Evolutionary conservation across 2,888 invertebrate species (phyloP).

Genomic region (Lasioglossum oenotherae): DNA sequence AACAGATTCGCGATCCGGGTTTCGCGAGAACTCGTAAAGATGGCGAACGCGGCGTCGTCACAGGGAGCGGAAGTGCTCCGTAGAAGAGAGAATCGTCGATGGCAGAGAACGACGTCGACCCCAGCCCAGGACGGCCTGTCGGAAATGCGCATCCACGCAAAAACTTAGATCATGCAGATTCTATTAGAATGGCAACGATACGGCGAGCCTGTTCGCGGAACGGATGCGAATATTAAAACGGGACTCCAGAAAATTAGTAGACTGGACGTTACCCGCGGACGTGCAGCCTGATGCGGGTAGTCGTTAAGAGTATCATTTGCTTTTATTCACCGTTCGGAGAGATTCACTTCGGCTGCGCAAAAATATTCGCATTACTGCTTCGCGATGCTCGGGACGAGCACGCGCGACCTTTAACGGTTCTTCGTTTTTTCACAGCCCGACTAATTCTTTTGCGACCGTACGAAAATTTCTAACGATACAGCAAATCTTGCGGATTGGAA

Average conservation of each 20-base stretch:
- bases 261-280: conserved; percentile 39
- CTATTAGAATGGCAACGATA: conserved; percentile 47
- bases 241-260: conserved; percentile 37
- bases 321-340: neutral
- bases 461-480: neutral
- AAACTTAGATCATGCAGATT: conserved; percentile 55
- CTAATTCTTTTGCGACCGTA: neutral
- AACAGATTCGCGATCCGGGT: conserved; percentile 21
- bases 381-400: neutral
- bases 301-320: conserved; percentile 39
- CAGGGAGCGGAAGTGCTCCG: conserved; percentile 53
- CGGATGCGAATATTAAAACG: conserved; percentile 55
- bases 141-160: conserved; percentile 59
- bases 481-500: neutral
- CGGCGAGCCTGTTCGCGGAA: conserved; percentile 32
- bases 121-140: conserved; percentile 2
- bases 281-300: conserved; percentile 44
- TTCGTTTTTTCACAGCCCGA: neutral
- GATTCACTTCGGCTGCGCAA: neutral
- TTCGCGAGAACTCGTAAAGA: conserved; percentile 57
- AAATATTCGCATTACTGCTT: neutral
- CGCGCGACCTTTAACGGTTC: neutral
- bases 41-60: neutral
- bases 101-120: conserved; percentile 9
- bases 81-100: conserved; percentile 8